These are phyloP conservation scores for Tragulus kanchil DNA, from an alignment of 2,113 vertebrate species.

Conservation along the genomic window DNA sequence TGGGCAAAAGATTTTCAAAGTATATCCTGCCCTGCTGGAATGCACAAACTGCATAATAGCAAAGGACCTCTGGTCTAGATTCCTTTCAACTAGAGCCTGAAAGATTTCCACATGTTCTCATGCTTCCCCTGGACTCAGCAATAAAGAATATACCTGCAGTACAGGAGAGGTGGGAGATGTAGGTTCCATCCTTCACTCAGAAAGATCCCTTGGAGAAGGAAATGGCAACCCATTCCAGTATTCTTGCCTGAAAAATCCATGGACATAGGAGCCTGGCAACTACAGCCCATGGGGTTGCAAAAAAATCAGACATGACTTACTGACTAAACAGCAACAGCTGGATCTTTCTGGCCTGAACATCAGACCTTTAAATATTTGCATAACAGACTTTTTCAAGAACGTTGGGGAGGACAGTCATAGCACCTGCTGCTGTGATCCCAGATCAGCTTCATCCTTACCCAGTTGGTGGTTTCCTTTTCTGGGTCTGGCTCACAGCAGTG, in stretches of 20 bases:
- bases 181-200: accelerated
- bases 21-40: neutral
- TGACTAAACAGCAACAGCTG: neutral
- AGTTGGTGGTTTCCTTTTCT: accelerated
- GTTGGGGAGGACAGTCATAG: neutral
- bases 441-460: accelerated
- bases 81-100: neutral
- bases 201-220: neutral
- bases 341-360: constrained; percentile 16
- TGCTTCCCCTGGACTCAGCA: neutral
- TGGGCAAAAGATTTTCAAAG: neutral
- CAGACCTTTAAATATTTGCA: constrained; percentile 41
- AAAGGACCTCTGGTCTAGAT: neutral
- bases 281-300: neutral
- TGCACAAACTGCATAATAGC: too few relatives aligned
- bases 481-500: neutral
- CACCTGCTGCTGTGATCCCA: neutral
- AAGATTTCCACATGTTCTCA: neutral
- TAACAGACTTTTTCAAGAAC: neutral
- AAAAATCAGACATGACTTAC: neutral
- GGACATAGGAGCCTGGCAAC: neutral
- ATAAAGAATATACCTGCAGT: neutral
- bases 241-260: neutral
- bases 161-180: neutral
- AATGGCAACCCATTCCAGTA: neutral